Evolutionary conservation across 2,888 invertebrate species (phyloP).

Genomic region (Craniophora ligustri): DNA sequence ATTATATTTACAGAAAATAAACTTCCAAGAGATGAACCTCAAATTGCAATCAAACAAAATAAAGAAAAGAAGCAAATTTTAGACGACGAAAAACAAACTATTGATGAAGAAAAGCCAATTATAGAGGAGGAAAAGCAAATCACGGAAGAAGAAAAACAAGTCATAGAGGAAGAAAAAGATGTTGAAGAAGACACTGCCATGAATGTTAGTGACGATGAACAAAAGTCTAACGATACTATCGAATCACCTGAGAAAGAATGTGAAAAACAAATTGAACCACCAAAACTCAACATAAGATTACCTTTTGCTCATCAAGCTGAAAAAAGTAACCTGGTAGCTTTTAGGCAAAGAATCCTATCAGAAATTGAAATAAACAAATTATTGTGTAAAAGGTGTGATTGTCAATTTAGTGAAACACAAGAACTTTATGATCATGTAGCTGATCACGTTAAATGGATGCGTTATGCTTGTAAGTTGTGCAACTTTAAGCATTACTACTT

Average conservation of each 20-base stretch:
- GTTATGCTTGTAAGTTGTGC: slow-evolving; percentile 93
- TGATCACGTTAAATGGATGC: slow-evolving; percentile 91
- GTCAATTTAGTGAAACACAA: slow-evolving; percentile 79
- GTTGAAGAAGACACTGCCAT: slow-evolving; percentile 55
- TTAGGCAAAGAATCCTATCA: slow-evolving; percentile 72
- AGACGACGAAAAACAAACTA: slow-evolving; percentile 38
- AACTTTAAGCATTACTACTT: slow-evolving; percentile 91
- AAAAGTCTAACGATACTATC: slow-evolving; percentile 55
- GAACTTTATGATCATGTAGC: slow-evolving; percentile 90
- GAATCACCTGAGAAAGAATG: slow-evolving; percentile 63
- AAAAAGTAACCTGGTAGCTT: slow-evolving; percentile 76
- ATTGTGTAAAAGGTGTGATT: slow-evolving; percentile 87
- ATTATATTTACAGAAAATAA: slow-evolving; percentile 60
- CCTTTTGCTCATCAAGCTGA: slow-evolving; percentile 77
- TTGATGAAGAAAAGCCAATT: slow-evolving; percentile 38
- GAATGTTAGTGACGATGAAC: slow-evolving; percentile 62
- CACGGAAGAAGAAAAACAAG: slow-evolving; percentile 40
- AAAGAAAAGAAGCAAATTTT: slow-evolving; percentile 43
- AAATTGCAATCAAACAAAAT: slow-evolving; percentile 33
- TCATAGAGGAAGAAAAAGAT: slow-evolving; percentile 37
- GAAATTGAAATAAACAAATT: slow-evolving; percentile 80
- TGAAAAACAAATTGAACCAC: slow-evolving; percentile 31
- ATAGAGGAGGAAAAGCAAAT: slow-evolving; percentile 37
- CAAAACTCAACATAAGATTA: slow-evolving; percentile 61
- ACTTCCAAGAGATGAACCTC: slow-evolving; percentile 47